Conservation (phyloP, 2,888 invertebrate genomes). For the Chorisops tibialis region DNA sequence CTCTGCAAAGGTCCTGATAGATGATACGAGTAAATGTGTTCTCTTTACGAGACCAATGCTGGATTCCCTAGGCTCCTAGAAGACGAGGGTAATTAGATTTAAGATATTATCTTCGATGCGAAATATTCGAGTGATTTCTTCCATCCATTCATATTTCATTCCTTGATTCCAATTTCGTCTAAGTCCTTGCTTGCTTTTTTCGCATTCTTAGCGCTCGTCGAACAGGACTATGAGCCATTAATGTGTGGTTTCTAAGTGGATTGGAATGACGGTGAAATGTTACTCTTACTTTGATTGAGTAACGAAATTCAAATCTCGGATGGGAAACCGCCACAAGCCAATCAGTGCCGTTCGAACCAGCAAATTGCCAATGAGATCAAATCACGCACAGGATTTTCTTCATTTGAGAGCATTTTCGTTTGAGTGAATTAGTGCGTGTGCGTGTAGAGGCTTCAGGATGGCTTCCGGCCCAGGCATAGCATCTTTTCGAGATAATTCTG, state of each 20-base stretch:
- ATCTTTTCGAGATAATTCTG: constrained; percentile 1
- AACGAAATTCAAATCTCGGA: constrained; percentile 22
- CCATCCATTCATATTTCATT: constrained; percentile 11
- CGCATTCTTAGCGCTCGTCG: neutral
- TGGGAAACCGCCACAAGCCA: constrained; percentile 13
- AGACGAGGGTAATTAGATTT: constrained; percentile 21
- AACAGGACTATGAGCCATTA: neutral
- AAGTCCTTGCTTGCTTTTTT: neutral
- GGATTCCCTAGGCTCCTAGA: too few species aligned
- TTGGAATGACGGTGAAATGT: constrained; percentile 11
- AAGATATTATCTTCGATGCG: constrained; percentile 4
- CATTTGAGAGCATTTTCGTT: neutral
- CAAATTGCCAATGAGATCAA: constrained; percentile 24
- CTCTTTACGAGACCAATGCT: too few species aligned
- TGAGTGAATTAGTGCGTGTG: too few species aligned
- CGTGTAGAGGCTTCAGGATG: too few species aligned
- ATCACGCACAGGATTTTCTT: constrained; percentile 2
- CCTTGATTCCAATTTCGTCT: neutral
- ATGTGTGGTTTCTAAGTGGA: constrained; percentile 8
- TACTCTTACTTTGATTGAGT: constrained; percentile 23
- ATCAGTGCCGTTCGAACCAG: constrained; percentile 22
- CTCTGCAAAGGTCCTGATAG: too few species aligned
- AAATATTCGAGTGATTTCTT: neutral
- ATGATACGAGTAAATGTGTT: too few species aligned
- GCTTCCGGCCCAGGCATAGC: neutral